Evolutionary conservation across 1,140 invertebrate species (phyloP).

Genomic region (Armadillidium nasatum): DNA sequence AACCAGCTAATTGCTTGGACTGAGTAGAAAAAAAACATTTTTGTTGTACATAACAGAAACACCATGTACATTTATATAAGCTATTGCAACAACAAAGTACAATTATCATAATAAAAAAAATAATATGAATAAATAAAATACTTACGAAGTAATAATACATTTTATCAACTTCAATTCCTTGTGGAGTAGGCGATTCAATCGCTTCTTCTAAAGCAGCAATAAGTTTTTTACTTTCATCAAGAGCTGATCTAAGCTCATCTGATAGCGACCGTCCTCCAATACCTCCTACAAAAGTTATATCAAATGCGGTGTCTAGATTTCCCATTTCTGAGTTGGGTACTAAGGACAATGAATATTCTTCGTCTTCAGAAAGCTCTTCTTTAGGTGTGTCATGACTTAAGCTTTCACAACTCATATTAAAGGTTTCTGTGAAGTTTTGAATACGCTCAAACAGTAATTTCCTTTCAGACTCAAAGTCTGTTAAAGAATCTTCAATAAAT

Average conservation of each 20-base stretch:
- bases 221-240: conserved; percentile 43
- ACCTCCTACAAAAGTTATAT: conserved; percentile 36
- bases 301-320: conserved; percentile 32
- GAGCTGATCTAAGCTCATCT: conserved; percentile 41
- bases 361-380: conserved; percentile 23
- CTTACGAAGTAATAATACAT: conserved; percentile 57
- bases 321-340: conserved; percentile 37
- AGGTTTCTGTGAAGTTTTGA: conserved; percentile 21
- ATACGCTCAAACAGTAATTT: conserved; percentile 30
- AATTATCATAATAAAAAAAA: too few species aligned
- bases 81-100: conserved; percentile 44
- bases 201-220: conserved; percentile 40
- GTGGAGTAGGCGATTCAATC: conserved; percentile 52
- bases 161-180: conserved; percentile 54
- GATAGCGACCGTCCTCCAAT: conserved; percentile 39
- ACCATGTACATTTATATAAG: conserved; percentile 55
- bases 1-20: conserved; percentile 63
- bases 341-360: conserved; percentile 30
- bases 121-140: conserved; percentile 13
- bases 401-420: neutral
- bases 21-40: conserved; percentile 52
- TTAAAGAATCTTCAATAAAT: conserved; percentile 33
- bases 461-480: conserved; percentile 31
- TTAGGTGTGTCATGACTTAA: conserved; percentile 20
- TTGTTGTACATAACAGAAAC: conserved; percentile 54